These are phyloP conservation scores for Oreochromis grahami DNA, from an alignment of 2,797 vertebrate genomes.

Conservation along the genomic window DNA sequence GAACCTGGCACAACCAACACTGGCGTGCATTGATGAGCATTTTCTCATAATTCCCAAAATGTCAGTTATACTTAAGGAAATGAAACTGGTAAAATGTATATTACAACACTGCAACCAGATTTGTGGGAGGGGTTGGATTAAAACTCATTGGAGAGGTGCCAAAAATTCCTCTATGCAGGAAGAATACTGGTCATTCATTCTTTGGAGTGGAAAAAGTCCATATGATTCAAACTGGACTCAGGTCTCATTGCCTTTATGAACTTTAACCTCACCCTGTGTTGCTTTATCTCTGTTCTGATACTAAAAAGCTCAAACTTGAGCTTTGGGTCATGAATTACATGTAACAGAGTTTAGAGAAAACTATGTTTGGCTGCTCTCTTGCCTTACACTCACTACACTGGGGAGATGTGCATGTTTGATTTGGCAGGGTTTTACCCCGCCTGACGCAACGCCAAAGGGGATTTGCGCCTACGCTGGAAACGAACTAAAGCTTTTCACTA, in stretches of 20 bases:
- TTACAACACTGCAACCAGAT: background rate
- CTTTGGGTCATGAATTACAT: too few relatives aligned
- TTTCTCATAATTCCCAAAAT: background rate
- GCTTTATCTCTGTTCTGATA: background rate
- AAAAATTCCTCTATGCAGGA: background rate
- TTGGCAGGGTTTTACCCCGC: background rate
- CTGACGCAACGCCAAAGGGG: background rate
- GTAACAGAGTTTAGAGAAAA: background rate
- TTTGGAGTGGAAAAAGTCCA: background rate
- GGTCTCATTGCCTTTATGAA: background rate
- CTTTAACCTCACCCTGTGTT: background rate
- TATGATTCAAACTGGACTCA: background rate
- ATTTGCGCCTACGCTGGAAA: background rate
- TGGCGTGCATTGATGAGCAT: rapidly evolving
- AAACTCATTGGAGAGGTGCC: background rate
- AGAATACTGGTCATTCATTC: background rate
- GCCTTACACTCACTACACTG: background rate
- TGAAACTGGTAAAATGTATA: background rate
- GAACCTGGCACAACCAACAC: background rate
- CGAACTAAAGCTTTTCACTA: rapidly evolving
- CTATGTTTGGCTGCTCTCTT: background rate
- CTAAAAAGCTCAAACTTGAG: background rate
- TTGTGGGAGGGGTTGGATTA: background rate
- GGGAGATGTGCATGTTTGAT: background rate
- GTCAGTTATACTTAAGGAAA: background rate